phyloP scores from a whole-genome alignment of 2,797 vertebrate species.

The Chelidonichthys spinosus region DNA sequence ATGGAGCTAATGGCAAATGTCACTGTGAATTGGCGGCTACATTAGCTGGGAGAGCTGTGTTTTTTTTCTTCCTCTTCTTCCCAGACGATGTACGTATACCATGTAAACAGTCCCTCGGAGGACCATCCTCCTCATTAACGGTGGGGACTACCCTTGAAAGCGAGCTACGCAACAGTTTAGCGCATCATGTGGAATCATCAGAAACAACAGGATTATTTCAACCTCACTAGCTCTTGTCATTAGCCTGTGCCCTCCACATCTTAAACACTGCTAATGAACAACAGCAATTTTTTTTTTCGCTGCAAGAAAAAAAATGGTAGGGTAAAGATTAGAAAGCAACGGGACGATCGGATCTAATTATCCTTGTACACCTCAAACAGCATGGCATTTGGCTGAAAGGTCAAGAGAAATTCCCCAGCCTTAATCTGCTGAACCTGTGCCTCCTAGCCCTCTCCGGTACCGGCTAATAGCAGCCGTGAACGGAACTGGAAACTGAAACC shows the following conservation, averaged over 20 bases:
- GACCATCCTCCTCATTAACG: slow-evolving; percentile 81
- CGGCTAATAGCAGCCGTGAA: slow-evolving; percentile 24
- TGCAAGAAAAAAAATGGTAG: slow-evolving; percentile 28
- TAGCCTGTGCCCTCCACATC: slow-evolving; percentile 78
- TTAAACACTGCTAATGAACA: slow-evolving; percentile 82
- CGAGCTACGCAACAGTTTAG: slow-evolving; percentile 64
- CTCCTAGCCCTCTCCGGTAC: slow-evolving; percentile 50
- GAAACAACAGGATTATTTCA: slow-evolving; percentile 52
- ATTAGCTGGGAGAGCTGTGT: slow-evolving; percentile 77
- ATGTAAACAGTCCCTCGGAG: slow-evolving; percentile 49
- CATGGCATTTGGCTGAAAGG: slow-evolving; percentile 83
- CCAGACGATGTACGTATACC: slow-evolving; percentile 62
- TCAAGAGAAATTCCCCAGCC: slow-evolving; percentile 81
- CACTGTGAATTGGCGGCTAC: slow-evolving; percentile 86
- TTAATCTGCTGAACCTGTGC: slow-evolving; percentile 77
- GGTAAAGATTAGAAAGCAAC: slow-evolving; percentile 66
- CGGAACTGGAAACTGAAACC: slow-evolving; percentile 28
- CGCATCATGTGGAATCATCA: slow-evolving; percentile 58
- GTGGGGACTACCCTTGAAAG: slow-evolving; percentile 69
- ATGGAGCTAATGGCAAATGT: slow-evolving; percentile 91
- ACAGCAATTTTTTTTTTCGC: slow-evolving; percentile 38
- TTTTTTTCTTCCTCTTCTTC: neutral
- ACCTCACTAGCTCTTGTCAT: slow-evolving; percentile 63
- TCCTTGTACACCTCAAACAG: slow-evolving; percentile 75
- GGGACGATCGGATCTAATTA: slow-evolving; percentile 78